Evolutionary conservation across 1,140 invertebrate species (phyloP), one percentile per base, ranked within the genome.

Genomic region (Trachelipus rathkii): DNA sequence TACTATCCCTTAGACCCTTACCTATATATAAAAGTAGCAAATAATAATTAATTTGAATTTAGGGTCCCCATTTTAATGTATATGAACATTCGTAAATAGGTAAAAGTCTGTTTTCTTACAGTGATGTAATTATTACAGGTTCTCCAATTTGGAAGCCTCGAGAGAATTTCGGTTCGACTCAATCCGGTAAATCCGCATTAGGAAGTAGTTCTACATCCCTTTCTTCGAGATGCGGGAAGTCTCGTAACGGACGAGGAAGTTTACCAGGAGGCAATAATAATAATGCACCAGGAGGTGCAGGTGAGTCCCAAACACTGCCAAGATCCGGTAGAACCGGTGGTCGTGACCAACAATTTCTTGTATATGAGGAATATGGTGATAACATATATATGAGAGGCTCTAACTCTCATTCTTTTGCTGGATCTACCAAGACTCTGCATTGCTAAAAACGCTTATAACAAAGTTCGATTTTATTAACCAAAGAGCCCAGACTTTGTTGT

Each of bases 101-200:
- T 23, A n/a, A n/a, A n/a, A 15, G 10, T n/a, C 9, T 15, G n/a
- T n/a, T 33, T 3, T 66, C 60, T 66, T 66, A n/a, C n/a, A 13
- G 11, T n/a, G 21, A 10, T 33, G 33, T 33, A 33, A 33, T 33
- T 33, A 33, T 33, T 33, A 33, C 33, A 75, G 73, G 73, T 75
- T 75, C 73, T n/a, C 73, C 73, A 15, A 67, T 75, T 24, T 75
- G 73, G 73, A 75, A 75, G 66, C 73, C 73, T 33, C 73, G 73
- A 33, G 73, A 75, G 24, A 75, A 75, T 68, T 75, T 75, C 60
- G 50, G 50, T 60, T 75, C 73, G 50, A 75, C 66, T 15, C 73
- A 67, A 15, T 60, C 53, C 73, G 68, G 73, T 24, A 75, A 67
- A 44, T 68, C 73, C 6, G 66, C 73, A 10, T 43, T 75, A 15